phyloP scores from a whole-genome alignment of 2,888 invertebrate genomes.

The Cephalotes varians region DNA sequence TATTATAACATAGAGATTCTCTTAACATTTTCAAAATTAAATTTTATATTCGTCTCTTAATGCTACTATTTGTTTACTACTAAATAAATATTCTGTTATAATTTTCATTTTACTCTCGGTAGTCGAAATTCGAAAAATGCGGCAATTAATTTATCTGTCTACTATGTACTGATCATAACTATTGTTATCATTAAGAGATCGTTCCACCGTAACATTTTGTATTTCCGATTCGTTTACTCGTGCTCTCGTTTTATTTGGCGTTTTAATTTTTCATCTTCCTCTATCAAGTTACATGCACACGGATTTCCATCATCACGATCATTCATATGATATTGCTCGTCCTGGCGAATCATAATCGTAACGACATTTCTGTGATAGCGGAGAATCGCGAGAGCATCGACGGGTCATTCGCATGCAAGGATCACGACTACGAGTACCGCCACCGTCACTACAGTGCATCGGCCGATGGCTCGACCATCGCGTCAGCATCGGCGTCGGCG shows the following conservation, averaged over 20 bases:
- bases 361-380: not conserved
- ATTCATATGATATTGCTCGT: not conserved
- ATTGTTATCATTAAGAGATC: not conserved
- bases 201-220: not conserved
- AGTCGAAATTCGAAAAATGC: not conserved
- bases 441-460: slow-evolving; percentile 53
- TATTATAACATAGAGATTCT: not conserved
- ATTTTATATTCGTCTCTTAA: not conserved
- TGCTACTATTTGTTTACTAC: not conserved
- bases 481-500: slow-evolving; percentile 66
- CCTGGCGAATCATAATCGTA: not conserved
- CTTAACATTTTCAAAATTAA: not conserved
- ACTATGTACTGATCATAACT: not conserved
- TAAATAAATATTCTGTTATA: not conserved
- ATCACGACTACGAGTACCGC: slow-evolving; percentile 49
- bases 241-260: not conserved
- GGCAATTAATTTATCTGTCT: not conserved
- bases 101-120: not conserved
- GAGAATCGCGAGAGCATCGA: slow-evolving; percentile 31
- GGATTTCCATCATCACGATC: slow-evolving; percentile 2
- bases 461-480: slow-evolving; percentile 61
- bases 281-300: not conserved
- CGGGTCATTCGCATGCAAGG: slow-evolving; percentile 70
- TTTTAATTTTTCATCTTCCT: not conserved
- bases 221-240: not conserved